These are phyloP conservation scores for Papilio xuthus DNA, from an alignment of 1,140 invertebrate genomes.

Conservation along the genomic window DNA sequence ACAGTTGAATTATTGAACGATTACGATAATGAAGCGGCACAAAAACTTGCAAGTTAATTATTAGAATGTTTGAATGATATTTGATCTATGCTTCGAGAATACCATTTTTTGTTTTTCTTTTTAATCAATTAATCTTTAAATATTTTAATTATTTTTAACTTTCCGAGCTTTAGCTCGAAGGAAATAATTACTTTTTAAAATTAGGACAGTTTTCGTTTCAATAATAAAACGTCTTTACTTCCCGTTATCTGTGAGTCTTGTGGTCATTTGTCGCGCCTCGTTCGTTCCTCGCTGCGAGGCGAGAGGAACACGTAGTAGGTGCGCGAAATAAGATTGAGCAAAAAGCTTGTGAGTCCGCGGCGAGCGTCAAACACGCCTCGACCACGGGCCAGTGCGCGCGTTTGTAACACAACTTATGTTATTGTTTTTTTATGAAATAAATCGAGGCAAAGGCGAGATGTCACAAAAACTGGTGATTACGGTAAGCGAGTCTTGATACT, in stretches of 20 bases:
- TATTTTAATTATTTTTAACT: neutral
- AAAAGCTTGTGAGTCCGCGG: slow-evolving; percentile 56
- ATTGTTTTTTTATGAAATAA: slow-evolving; percentile 4
- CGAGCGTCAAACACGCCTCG: slow-evolving; percentile 50
- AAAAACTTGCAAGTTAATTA: neutral
- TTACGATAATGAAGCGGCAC: neutral
- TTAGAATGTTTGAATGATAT: neutral
- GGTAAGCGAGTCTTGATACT: slow-evolving; percentile 6
- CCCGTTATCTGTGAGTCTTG: neutral
- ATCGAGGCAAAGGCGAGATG: slow-evolving; percentile 24
- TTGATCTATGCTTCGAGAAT: neutral
- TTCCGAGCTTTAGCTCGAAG: neutral
- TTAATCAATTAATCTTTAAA: neutral
- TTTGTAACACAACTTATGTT: slow-evolving; percentile 11
- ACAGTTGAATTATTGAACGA: neutral
- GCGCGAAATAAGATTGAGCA: slow-evolving; percentile 42
- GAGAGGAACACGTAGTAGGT: slow-evolving; percentile 44
- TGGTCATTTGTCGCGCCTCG: neutral
- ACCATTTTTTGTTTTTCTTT: no score
- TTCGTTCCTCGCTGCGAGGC: neutral
- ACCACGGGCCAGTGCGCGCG: slow-evolving; percentile 47
- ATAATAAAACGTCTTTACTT: neutral
- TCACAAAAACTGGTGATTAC: slow-evolving; percentile 23
- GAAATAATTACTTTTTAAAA: neutral
- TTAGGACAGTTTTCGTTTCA: neutral